phyloP scores from a whole-genome alignment of 2,888 invertebrate genomes.

The Dorcus parallelipipedus region DNA sequence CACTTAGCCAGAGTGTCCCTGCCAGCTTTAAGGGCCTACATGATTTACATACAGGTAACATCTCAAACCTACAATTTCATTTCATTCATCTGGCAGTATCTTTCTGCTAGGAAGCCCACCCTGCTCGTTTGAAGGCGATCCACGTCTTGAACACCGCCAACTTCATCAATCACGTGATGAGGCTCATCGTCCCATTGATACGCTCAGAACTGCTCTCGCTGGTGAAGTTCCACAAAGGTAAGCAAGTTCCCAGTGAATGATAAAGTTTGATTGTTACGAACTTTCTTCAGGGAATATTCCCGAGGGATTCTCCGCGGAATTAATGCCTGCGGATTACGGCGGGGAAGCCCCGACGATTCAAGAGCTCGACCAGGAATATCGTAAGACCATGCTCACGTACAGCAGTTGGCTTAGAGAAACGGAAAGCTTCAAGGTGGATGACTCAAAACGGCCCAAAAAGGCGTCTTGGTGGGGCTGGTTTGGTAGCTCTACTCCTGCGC shows the following conservation, averaged over 20 bases:
- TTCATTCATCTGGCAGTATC: background rate
- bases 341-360: slow-evolving; percentile 56
- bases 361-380: slow-evolving; percentile 57
- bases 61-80: background rate
- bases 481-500: slow-evolving; percentile 23
- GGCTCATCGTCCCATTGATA: slow-evolving; percentile 62
- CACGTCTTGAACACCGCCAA: slow-evolving; percentile 65
- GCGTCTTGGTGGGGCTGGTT: slow-evolving; percentile 44
- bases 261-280: background rate
- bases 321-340: slow-evolving; percentile 58
- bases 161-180: slow-evolving; percentile 67
- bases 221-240: slow-evolving; percentile 54
- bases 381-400: slow-evolving; percentile 58
- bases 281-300: slow-evolving; percentile 36
- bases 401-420: slow-evolving; percentile 61
- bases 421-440: slow-evolving; percentile 54
- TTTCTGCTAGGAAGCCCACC: slow-evolving; percentile 60
- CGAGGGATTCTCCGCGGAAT: slow-evolving; percentile 43
- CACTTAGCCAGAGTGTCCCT: slow-evolving; percentile 63
- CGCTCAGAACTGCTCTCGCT: slow-evolving; percentile 60
- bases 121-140: slow-evolving; percentile 62
- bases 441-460: slow-evolving; percentile 44
- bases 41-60: slow-evolving; percentile 64
- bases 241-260: background rate
- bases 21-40: slow-evolving; percentile 61